phyloP scores from a whole-genome alignment of 1,140 invertebrate genomes.

The Bombus fervidus region DNA sequence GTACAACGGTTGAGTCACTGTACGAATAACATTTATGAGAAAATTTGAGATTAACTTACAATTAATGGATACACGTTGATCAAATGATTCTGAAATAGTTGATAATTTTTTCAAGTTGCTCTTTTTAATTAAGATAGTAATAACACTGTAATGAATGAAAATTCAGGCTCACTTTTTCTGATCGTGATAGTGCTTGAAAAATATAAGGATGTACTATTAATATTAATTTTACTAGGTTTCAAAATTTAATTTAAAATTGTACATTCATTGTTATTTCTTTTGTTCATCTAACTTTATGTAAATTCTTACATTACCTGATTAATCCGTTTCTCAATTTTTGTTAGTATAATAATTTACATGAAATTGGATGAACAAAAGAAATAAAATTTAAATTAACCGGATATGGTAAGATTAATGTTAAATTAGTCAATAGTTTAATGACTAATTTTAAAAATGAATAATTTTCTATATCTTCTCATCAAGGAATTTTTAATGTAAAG shows the following conservation, averaged over 20 bases:
- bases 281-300: too few relatives aligned
- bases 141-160: too few relatives aligned
- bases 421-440: neutral
- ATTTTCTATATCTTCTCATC: neutral
- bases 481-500: neutral
- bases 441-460: neutral
- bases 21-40: neutral
- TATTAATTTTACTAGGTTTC: too few relatives aligned
- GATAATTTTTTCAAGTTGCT: neutral
- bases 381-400: too few relatives aligned
- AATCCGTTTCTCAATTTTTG: too few relatives aligned
- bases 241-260: too few relatives aligned
- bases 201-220: neutral
- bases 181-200: neutral
- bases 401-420: neutral
- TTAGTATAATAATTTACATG: too few relatives aligned
- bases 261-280: too few relatives aligned
- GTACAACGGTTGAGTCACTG: constrained; percentile 4
- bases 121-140: neutral
- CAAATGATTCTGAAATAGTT: neutral
- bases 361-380: too few relatives aligned
- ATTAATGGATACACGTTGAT: neutral
- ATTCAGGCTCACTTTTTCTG: neutral
- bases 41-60: neutral
- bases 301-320: too few relatives aligned